phyloP scores from a whole-genome alignment of 2,113 vertebrate genomes.

The human region GRCh38 chrX:96697501-96698000 shows the following conservation, averaged over 20 bases:
- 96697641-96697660: no score
- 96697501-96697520: no score
- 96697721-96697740: constrained; percentile 23
- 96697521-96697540: no score
- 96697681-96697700: constrained; percentile 21
- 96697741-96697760: neutral
- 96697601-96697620: no score
- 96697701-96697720: neutral
- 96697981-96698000: neutral
- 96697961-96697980: constrained; percentile 49
- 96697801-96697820: neutral
- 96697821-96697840: constrained; percentile 48
- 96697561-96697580: no score
- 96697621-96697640: no score
- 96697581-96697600: no score
- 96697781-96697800: neutral
- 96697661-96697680: neutral
- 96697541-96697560: no score
- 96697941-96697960: neutral
- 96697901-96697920: neutral
- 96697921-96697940: constrained; percentile 23
- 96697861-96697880: constrained; percentile 43
- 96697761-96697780: neutral
- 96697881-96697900: constrained; percentile 50
- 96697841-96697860: neutral